phyloP scores from a whole-genome alignment of 2,888 invertebrate genomes.

The Nomada goodeniana region DNA sequence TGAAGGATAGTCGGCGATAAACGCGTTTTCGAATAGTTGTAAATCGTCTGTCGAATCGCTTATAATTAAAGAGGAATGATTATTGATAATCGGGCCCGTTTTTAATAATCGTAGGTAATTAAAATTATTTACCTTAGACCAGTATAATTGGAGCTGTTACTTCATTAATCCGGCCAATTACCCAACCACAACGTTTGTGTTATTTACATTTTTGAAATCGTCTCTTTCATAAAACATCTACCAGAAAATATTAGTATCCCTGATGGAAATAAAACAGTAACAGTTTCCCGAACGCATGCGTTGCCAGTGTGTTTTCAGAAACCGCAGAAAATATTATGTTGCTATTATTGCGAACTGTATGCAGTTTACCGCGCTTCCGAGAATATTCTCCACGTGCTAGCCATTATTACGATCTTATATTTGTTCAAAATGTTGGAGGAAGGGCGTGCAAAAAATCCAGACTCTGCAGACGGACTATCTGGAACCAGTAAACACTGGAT shows the following conservation, averaged over 20 bases:
- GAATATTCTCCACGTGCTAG: too few species aligned
- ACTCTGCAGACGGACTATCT: too few species aligned
- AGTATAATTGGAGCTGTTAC: constrained; percentile 15
- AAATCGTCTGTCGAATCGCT: background rate
- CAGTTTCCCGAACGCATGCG: too few species aligned
- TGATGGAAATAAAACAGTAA: too few species aligned
- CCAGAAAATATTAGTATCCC: background rate
- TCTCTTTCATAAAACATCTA: background rate
- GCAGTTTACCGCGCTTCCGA: too few species aligned
- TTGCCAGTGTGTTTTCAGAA: too few species aligned
- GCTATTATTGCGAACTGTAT: too few species aligned
- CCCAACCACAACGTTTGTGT: constrained; percentile 10
- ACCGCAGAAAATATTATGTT: too few species aligned
- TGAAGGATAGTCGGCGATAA: background rate
- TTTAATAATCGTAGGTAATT: constrained; percentile 21
- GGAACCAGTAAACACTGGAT: too few species aligned
- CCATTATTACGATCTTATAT: too few species aligned
- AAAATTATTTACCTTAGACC: background rate
- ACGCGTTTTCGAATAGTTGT: constrained; percentile 10
- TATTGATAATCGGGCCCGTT: constrained; percentile 6
- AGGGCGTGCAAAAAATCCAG: too few species aligned
- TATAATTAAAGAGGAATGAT: constrained; percentile 27
- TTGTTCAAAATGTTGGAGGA: too few species aligned
- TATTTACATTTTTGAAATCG: background rate
- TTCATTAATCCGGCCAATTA: background rate